Evolutionary conservation across 1,140 invertebrate species (phyloP).

Genomic region (Pseudomyrmex pallidus): DNA sequence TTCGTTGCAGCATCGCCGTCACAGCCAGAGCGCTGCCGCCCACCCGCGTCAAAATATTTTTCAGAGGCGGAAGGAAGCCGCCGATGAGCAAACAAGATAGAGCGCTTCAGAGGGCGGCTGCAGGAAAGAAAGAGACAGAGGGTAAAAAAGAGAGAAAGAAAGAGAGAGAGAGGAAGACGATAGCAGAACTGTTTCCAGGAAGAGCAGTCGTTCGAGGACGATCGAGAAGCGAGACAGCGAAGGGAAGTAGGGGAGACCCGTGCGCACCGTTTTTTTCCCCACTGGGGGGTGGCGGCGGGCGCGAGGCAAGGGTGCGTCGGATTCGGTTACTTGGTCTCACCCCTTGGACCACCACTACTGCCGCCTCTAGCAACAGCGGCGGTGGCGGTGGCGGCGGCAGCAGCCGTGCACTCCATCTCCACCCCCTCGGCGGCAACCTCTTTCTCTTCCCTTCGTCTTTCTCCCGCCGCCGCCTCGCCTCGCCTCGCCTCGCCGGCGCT

Average conservation of each 20-base stretch:
- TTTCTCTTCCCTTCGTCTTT: slow-evolving; percentile 63
- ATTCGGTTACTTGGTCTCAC: slow-evolving; percentile 84
- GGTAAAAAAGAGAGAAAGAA: slow-evolving; percentile 16
- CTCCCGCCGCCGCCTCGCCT: slow-evolving; percentile 31
- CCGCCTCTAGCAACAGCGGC: slow-evolving; percentile 68
- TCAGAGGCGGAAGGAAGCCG: slow-evolving; percentile 72
- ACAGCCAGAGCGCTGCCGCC: not conserved
- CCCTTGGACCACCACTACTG: slow-evolving; percentile 73
- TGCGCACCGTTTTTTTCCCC: slow-evolving; percentile 79
- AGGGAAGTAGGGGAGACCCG: slow-evolving; percentile 66
- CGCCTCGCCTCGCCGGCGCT: slow-evolving; percentile 33
- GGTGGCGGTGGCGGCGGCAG: slow-evolving; percentile 29
- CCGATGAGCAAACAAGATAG: slow-evolving; percentile 63
- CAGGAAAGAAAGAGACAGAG: not conserved
- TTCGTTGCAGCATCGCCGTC: slow-evolving; percentile 45
- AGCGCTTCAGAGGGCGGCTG: slow-evolving; percentile 24
- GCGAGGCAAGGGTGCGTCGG: slow-evolving; percentile 79
- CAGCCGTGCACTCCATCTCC: slow-evolving; percentile 63
- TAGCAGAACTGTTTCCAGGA: slow-evolving; percentile 66
- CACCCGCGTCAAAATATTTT: slow-evolving; percentile 70
- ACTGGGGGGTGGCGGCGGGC: slow-evolving; percentile 67
- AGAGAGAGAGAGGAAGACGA: slow-evolving; percentile 43
- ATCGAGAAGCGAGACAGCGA: slow-evolving; percentile 65
- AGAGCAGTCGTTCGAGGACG: slow-evolving; percentile 69
- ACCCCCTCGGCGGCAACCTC: slow-evolving; percentile 47